Evolutionary conservation across 1,140 invertebrate species (phyloP), one percentile per base, ranked within the genome.

Genomic region (Scaptomyza pallida): DNA sequence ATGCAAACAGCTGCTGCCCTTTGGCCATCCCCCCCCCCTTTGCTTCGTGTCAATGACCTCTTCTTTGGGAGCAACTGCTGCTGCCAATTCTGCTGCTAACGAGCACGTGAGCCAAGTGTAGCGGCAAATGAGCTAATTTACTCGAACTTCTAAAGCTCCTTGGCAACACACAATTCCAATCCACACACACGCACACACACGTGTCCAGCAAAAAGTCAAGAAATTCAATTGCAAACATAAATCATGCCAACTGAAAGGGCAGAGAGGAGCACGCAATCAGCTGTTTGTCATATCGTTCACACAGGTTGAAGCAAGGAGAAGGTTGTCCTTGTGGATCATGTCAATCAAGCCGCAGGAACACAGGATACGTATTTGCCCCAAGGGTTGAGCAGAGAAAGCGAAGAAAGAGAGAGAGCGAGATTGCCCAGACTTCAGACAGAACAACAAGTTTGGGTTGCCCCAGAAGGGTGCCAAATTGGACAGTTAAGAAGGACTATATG

Each of bases 51-150:
- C 80, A 86, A 64, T 88, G 81, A 85, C 74, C 81, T 85, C 41
- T 47, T 17, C 40, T 30, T 21, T 37, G 33, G 33, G 9, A n/a
- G 33, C 65, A 30, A 41, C 33, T 37, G 33, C 12, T 37, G 23
- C 55, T 47, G 41, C n/a, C n/a, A n/a, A n/a, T n/a, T n/a, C n/a
- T n/a, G n/a, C 61, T 78, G 70, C 74, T 88, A 83, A 83, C 80
- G 68, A 81, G 78, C 82, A 86, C 81, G 81, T 86, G 81, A 88
- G 82, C 35, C 78, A 88, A 88, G 77, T 80, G 81, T 81, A 78
- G 64, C 82, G 74, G 82, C 77, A 86, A 86, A 86, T 81, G 65
- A 86, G 81, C 81, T 86, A 86, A 88, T 86, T 86, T 86, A 65
- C 62, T 71, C 47, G 30, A 33, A 65, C 52, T 44, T 48, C 43